Percentiles rank a stretch among this genome's conserved stretches.
phyloP scores from a whole-genome alignment of 53 echinoderm and acorn worm genomes.

The Paracentrotus lividus region DNA sequence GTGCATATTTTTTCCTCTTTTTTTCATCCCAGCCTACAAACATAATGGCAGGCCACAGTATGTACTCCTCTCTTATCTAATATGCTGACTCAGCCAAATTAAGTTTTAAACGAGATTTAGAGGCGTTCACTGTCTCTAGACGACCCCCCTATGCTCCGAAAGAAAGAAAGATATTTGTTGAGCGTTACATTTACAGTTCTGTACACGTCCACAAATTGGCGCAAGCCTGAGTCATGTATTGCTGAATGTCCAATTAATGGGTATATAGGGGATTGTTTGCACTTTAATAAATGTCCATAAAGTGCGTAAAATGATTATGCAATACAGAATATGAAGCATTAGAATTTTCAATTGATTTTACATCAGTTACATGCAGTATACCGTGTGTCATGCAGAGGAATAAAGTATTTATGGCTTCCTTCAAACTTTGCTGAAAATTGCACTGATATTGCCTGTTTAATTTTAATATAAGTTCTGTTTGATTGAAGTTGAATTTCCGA shows the following conservation, averaged over 20 bases:
- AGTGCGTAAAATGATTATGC: too few relatives aligned
- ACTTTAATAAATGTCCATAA: neutral
- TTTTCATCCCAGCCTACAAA: too few relatives aligned
- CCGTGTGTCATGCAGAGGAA: neutral
- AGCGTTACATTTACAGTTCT: neutral
- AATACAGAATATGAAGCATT: neutral
- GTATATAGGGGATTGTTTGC: conserved; percentile 2
- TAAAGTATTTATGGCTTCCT: neutral
- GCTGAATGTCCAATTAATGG: conserved; percentile 12
- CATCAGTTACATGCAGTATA: neutral
- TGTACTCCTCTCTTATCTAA: neutral
- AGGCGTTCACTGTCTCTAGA: neutral
- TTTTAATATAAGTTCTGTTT: too few relatives aligned
- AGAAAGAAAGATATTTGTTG: conserved; percentile 34
- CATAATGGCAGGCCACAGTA: neutral
- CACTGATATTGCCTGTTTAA: too few relatives aligned
- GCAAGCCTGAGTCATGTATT: conserved; percentile 30
- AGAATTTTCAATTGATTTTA: neutral
- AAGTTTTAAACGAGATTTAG: neutral
- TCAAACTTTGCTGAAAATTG: neutral
- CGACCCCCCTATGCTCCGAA: too few relatives aligned
- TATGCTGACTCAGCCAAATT: conserved; percentile 22
- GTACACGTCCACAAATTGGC: conserved; percentile 30
- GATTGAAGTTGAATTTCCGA: too few relatives aligned
- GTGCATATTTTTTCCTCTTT: too few relatives aligned